phyloP scores from a whole-genome alignment of 2,888 invertebrate genomes.

The Limnephilus lunatus region DNA sequence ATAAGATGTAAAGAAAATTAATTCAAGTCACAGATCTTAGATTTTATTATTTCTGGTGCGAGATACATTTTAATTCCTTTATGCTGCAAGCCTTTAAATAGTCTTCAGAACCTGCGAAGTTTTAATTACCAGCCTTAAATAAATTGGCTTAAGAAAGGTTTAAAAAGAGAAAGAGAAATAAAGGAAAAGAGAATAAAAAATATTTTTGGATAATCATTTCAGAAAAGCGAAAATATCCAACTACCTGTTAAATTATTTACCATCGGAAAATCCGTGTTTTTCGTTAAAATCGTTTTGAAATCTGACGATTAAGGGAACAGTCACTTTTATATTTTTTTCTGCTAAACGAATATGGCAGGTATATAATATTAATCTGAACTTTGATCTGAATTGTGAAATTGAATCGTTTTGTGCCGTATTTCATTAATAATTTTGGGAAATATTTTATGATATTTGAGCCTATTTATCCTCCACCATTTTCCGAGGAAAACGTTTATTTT shows the following conservation, averaged over 20 bases:
- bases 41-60: constrained; percentile 13
- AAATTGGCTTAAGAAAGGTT: neutral
- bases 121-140: constrained; percentile 25
- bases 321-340: neutral
- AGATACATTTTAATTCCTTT: constrained; percentile 32
- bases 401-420: neutral
- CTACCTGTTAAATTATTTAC: neutral
- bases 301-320: no score
- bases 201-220: neutral
- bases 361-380: no score
- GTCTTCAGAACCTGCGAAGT: constrained; percentile 32
- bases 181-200: neutral
- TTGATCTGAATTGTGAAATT: neutral
- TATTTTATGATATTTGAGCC: neutral
- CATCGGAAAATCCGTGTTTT: neutral
- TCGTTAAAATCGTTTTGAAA: neutral
- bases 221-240: neutral
- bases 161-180: no score
- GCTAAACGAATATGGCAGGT: no score
- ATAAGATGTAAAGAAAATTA: neutral
- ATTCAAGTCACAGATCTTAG: constrained; percentile 20
- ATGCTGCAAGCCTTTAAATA: constrained; percentile 15
- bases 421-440: neutral
- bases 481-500: neutral
- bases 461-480: neutral